Percentiles rank a stretch among this genome's conserved stretches.
Conservation (phyloP, 1,140 invertebrate species). For the Ooceraea biroi region DNA sequence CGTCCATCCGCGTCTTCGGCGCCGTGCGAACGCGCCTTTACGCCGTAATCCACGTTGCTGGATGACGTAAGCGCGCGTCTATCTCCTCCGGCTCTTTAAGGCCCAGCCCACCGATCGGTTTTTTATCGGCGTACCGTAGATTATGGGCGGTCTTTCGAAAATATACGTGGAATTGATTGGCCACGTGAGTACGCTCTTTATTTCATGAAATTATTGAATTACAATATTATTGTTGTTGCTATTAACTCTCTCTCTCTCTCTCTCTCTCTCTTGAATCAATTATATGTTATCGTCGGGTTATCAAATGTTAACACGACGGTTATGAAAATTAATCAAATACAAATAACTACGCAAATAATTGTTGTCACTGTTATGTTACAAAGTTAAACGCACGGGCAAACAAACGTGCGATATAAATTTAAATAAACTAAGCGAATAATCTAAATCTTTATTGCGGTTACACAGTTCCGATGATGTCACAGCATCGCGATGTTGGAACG, state of each 20-base stretch:
- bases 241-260: too few relatives aligned
- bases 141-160: constrained; percentile 12
- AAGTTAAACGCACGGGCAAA: too few relatives aligned
- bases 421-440: constrained; percentile 2
- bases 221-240: not conserved
- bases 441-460: constrained; percentile 6
- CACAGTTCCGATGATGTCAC: constrained; percentile 28
- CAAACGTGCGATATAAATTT: too few relatives aligned
- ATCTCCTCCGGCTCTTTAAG: constrained; percentile 35
- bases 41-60: constrained; percentile 63
- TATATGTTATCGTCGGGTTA: not conserved
- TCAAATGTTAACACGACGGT: too few relatives aligned
- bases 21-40: constrained; percentile 73
- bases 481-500: not conserved
- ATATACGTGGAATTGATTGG: not conserved
- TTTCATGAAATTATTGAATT: not conserved
- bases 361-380: not conserved
- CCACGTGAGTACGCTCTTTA: not conserved
- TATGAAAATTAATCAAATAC: not conserved
- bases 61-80: constrained; percentile 65
- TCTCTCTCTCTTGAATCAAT: constrained; percentile 1
- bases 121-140: constrained; percentile 6
- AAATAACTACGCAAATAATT: not conserved
- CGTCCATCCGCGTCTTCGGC: constrained; percentile 59
- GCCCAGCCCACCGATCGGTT: constrained; percentile 10